Evolutionary conservation across 2,797 vertebrate genomes (phyloP).

Genomic region (Cyclura pinguis): DNA sequence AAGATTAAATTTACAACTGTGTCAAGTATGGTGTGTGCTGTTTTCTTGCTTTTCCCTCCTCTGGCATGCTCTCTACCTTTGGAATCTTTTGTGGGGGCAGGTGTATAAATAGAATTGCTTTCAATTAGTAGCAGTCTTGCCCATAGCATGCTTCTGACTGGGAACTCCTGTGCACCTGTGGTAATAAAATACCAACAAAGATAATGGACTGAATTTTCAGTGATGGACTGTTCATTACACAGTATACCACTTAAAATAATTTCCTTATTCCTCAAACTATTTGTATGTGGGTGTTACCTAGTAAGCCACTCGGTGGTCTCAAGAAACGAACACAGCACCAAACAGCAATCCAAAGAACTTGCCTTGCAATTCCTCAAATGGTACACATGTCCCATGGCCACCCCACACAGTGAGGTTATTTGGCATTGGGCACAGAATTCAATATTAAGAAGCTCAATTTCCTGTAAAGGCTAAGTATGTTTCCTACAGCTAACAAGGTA

Average conservation of each 20-base stretch:
- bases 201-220: conserved; percentile 39
- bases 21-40: not conserved
- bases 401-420: not conserved
- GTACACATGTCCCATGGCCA: not conserved
- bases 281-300: conserved; percentile 33
- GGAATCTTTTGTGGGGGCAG: conserved; percentile 42
- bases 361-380: not conserved
- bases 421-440: too few relatives aligned
- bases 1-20: conserved; percentile 12
- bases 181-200: conserved; percentile 47
- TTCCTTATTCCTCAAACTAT: conserved; percentile 17
- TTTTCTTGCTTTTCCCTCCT: conserved; percentile 13
- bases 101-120: conserved; percentile 46
- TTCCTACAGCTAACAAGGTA: not conserved
- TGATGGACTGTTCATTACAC: not conserved
- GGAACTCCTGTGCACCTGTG: conserved; percentile 44
- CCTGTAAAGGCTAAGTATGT: not conserved
- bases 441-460: not conserved
- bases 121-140: not conserved
- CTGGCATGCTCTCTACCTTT: conserved; percentile 3
- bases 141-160: conserved; percentile 11
- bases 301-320: not conserved
- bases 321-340: not conserved
- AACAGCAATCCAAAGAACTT: too few relatives aligned
- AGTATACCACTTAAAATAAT: not conserved